Base-by-base conservation (phyloP, 2,113 vertebrate species). In the Gobius niger region DNA sequence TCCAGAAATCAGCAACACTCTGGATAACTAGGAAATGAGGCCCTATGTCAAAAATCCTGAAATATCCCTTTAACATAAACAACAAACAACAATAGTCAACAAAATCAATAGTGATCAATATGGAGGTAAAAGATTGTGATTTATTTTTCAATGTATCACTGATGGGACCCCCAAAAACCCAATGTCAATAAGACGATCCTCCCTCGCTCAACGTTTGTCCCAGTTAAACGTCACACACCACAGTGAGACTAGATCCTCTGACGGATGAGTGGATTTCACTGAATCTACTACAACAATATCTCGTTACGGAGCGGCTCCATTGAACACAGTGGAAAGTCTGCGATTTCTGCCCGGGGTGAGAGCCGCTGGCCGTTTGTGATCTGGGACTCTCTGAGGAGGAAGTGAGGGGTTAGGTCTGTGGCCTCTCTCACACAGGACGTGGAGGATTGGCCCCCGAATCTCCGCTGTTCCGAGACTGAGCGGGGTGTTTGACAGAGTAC, bases 371-470 rank as follows among this genome's bases (percentile, higher is more conserved):
- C 24, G 52, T 54, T 57, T 13, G 51, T 57, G 67, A 81, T 41
- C 68, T 77, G 47, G 63, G 77, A 75, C 76, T 85, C 77, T 88
- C 77, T 79, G 82, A 83, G 44, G 40, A 82, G 77, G 85, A 85
- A 82, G 79, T 57, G 72, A 65, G 54, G 44, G 40, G 67, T 64
- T 67, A 52, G 50, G 40, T 67, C 70, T 65, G 41, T 73, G 63
- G 47, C 78, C 63, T 79, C 73, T 78, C 73, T 81, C 84, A 85
- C 63, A 84, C 85, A 84, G 85, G 90, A 88, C 69, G 77, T 81
- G 80, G 77, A 73, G 82, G 84, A 90, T 86, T 80, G 86, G 66
- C 67, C 82, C 67, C 82, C 34, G 44, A 77, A 9, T 54, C 78
- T 59, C 73, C 0, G 56, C 67, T 16, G 61, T 84, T 78, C 83